phyloP scores from a whole-genome alignment of 2,888 invertebrate genomes.

The Phytoseiulus persimilis region DNA sequence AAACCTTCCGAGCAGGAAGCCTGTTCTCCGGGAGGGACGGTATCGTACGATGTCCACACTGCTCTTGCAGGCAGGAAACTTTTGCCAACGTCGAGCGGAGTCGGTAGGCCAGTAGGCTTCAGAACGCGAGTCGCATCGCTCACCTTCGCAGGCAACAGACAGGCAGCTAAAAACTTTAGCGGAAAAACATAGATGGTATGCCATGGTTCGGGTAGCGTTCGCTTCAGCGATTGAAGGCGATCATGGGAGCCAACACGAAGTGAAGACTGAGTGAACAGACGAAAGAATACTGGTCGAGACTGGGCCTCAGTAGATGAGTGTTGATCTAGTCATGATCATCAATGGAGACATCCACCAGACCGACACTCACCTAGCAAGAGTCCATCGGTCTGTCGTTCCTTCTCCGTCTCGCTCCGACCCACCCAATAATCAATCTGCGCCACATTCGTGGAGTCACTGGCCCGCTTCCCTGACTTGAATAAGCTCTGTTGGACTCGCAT shows the following conservation, averaged over 20 bases:
- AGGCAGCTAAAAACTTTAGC: no score
- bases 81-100: no score
- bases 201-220: neutral
- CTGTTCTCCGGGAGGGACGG: no score
- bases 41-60: no score
- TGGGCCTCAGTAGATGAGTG: slow-evolving; percentile 38
- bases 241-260: neutral
- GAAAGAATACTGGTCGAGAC: neutral
- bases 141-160: no score
- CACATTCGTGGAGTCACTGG: neutral
- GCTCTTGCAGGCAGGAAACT: no score
- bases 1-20: no score
- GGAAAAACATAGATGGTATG: no score
- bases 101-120: no score
- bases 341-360: slow-evolving; percentile 31
- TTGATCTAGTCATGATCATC: slow-evolving; percentile 37
- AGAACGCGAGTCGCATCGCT: no score
- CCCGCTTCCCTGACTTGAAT: neutral
- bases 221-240: neutral
- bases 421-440: neutral
- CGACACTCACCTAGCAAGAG: slow-evolving; percentile 33
- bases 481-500: no score
- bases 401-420: neutral
- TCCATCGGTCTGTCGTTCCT: neutral
- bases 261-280: neutral